Percentiles rank a stretch among this genome's conserved stretches.
Conservation (phyloP, 2,888 invertebrate species). For the Antheraea assamensis region DNA sequence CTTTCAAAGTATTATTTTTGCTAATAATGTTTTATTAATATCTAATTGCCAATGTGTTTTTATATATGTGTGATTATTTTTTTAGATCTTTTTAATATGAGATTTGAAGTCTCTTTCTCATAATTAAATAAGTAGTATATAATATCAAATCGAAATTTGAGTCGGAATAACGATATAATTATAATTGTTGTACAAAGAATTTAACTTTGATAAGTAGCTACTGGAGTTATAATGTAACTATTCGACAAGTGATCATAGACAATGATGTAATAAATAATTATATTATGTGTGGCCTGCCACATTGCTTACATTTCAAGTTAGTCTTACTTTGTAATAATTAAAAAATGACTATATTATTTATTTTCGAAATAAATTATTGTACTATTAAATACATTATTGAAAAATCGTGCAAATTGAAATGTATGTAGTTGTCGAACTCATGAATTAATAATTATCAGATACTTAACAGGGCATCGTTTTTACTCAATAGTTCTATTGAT, state of each 20-base stretch:
- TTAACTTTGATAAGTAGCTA: neutral
- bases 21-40: neutral
- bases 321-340: neutral
- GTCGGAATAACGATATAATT: neutral
- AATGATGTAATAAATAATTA: neutral
- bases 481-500: neutral
- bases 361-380: neutral
- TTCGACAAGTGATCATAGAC: neutral
- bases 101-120: neutral
- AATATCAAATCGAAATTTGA: neutral
- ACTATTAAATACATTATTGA: neutral
- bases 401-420: neutral
- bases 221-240: neutral
- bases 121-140: neutral
- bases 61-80: neutral
- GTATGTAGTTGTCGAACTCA: neutral
- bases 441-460: neutral
- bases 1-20: neutral
- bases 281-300: constrained; percentile 1
- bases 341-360: neutral
- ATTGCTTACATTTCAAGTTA: neutral
- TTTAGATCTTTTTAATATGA: neutral
- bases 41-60: neutral
- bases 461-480: too few relatives aligned
- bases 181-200: neutral